Evolutionary conservation across 1,140 invertebrate species (phyloP).

Genomic region (Proctacanthus coquilletti): DNA sequence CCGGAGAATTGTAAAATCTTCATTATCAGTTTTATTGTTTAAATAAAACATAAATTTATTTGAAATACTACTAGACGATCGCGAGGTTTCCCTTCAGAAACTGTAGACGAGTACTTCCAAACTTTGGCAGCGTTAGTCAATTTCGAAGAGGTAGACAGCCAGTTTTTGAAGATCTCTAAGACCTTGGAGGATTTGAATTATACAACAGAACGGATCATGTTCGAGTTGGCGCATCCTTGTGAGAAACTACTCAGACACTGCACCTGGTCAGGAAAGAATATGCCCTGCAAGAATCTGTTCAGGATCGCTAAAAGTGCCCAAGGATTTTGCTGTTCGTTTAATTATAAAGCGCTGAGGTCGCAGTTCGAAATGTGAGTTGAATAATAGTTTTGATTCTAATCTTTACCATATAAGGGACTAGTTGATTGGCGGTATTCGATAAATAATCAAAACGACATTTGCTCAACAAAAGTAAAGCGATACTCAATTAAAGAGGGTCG

Average conservation of each 20-base stretch:
- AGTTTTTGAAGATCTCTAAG: background rate
- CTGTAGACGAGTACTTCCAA: background rate
- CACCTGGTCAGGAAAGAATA: constrained; percentile 18
- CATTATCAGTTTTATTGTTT: no score
- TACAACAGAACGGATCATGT: constrained; percentile 1
- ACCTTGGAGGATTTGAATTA: constrained; percentile 3
- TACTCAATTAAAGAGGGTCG: no score
- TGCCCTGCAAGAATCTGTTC: constrained; percentile 22
- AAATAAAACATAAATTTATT: no score
- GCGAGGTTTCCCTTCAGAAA: background rate
- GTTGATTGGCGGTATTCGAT: no score
- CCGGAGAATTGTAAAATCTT: no score
- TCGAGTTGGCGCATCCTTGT: constrained; percentile 24
- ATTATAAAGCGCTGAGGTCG: constrained; percentile 12
- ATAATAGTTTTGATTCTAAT: no score
- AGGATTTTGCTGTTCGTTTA: constrained; percentile 26
- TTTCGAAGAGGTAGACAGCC: background rate
- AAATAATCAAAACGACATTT: no score
- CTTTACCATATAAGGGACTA: no score
- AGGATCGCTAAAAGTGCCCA: constrained; percentile 16
- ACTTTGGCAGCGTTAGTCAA: background rate
- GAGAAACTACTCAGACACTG: constrained; percentile 15
- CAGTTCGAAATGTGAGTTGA: constrained; percentile 4
- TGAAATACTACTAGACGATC: no score
- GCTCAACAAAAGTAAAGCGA: no score